phyloP scores from a whole-genome alignment of 1,140 invertebrate species.

The Ctenoplectra terminalis region DNA sequence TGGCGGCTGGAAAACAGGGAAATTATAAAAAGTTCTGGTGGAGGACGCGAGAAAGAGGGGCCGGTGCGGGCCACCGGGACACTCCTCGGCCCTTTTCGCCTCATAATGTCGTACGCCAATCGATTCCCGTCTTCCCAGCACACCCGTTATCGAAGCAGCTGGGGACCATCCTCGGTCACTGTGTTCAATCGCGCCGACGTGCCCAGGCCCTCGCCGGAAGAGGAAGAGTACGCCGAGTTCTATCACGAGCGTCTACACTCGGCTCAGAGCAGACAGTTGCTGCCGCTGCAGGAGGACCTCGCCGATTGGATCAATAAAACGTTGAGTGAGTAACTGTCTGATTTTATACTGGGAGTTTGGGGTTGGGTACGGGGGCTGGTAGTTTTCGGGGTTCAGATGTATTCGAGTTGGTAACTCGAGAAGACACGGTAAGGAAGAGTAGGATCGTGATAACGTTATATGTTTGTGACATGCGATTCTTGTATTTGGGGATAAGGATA shows the following conservation, averaged over 20 bases:
- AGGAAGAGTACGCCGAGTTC: constrained; percentile 88
- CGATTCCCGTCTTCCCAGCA: constrained; percentile 85
- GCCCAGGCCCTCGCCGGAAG: constrained; percentile 85
- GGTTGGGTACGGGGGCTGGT: not conserved
- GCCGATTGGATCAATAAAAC: constrained; percentile 94
- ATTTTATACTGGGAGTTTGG: not conserved
- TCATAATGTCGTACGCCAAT: constrained; percentile 84
- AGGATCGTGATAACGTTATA: not conserved
- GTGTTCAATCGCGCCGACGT: constrained; percentile 84
- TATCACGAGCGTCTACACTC: constrained; percentile 90
- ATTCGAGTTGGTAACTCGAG: not conserved
- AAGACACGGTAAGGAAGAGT: not conserved
- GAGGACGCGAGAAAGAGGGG: not conserved
- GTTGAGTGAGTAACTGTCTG: constrained; percentile 86
- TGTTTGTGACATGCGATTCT: not conserved
- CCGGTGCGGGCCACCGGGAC: constrained; percentile 39
- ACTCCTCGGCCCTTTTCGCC: constrained; percentile 19
- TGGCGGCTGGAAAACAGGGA: constrained; percentile 12
- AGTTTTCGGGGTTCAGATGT: not conserved
- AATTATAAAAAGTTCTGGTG: not conserved
- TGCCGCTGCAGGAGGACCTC: constrained; percentile 92
- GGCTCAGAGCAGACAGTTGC: constrained; percentile 90
- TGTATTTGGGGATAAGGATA: not conserved
- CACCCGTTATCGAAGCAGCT: constrained; percentile 86
- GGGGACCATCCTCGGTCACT: constrained; percentile 85